Base-by-base conservation (phyloP, 2,113 vertebrate species). In the Marmota monax region DNA sequence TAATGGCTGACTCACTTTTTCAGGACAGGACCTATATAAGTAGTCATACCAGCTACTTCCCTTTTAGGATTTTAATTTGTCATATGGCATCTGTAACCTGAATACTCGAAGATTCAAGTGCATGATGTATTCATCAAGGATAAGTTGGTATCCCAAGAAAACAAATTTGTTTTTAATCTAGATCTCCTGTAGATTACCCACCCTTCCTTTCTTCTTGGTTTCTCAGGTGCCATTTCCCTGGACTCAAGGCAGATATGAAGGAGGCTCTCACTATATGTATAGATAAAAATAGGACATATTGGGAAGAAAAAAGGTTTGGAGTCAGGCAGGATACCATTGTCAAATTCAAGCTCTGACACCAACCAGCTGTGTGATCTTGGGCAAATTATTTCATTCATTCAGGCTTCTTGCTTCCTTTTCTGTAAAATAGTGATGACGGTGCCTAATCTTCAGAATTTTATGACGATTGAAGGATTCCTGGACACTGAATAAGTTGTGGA, bases 21-120 rank as follows among this genome's bases (percentile, higher is more conserved):
- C 45, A 88, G 20, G 22, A n/a, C 34, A 84, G 48, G 51, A 53
- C 17, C n/a, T 69, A 0, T 61, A 10, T 70, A 63, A 58, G 58
- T 88, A 93, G 61, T 79, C 91, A 67, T 63, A 51, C 23, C 56
- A 53, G 42, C 39, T 80, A 85, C 37, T 96, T 97, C 58, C 76
- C 56, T 82, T 94, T 87, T 65, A 23, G 34, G n/a, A 48, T 94
- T 93, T 88, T 80, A 32, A 45, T 51, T 48, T 65, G 37, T 96
- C 58, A 84, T 51, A 69, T 37, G 67, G 9, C 53, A 13, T 86
- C 56, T 94, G 17, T 84, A 48, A 90, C 3, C 90, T 25, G 13
- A 61, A 29, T 32, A 27, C 5, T 77, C 39, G 45, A 45, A 67
- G 18, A 73, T 27, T 72, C 56, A 34, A 39, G 12, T 69, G 32